A percentile compares a stretch with the other conserved stretches of the same genome.
Conservation (phyloP, 2,113 vertebrate species). For the Tauraco erythrolophus region DNA sequence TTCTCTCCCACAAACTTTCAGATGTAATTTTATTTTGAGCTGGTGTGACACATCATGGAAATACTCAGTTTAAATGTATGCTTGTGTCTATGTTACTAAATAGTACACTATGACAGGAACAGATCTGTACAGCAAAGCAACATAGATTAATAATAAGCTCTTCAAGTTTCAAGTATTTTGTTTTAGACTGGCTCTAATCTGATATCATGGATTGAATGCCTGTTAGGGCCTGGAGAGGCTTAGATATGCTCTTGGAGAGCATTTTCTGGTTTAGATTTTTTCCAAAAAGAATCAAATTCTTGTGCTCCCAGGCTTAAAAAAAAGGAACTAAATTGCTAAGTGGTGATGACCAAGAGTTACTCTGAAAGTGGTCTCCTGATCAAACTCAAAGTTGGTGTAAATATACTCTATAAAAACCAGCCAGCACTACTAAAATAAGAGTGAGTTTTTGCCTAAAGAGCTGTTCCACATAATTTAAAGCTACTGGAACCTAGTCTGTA, state of each 20-base stretch:
- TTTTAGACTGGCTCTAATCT: not conserved
- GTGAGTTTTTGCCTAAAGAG: not conserved
- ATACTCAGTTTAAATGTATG: not conserved
- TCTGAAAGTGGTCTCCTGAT: not conserved
- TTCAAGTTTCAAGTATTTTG: not conserved
- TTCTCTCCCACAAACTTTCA: fast-evolving
- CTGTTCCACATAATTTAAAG: not conserved
- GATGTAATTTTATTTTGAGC: not conserved
- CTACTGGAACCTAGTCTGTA: not conserved
- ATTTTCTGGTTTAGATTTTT: not conserved
- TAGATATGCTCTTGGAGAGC: not conserved
- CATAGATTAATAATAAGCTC: not conserved
- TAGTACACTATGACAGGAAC: not conserved
- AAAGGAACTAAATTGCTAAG: not conserved
- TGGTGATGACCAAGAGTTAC: not conserved
- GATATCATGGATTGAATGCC: not conserved
- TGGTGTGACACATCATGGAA: not conserved
- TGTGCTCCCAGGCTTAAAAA: not conserved
- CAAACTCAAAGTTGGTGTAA: not conserved
- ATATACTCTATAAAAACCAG: not conserved
- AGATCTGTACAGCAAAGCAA: not conserved
- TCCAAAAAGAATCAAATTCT: not conserved
- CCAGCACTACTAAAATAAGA: not conserved
- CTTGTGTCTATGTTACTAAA: not conserved
- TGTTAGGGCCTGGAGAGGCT: not conserved